Evolutionary conservation across 2,888 invertebrate species (phyloP).

Genomic region (Desoria tigrina): DNA sequence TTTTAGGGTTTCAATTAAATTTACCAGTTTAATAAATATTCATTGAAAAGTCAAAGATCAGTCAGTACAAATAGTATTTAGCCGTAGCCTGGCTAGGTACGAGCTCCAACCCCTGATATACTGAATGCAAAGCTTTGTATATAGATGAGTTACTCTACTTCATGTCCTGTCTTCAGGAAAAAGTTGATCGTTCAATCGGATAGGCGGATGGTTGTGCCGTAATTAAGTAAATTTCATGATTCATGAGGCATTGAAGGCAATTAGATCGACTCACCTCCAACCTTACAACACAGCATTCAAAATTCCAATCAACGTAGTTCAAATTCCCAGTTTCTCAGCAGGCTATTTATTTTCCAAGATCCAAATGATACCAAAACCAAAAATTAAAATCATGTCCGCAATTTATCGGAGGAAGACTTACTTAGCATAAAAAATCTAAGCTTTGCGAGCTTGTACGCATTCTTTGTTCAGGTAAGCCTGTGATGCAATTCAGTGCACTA

Average conservation of each 20-base stretch:
- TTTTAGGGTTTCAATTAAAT: background rate
- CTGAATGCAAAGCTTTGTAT: too few species aligned
- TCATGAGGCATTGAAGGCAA: constrained; percentile 49
- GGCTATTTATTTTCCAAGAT: constrained; percentile 16
- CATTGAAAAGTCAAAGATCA: background rate
- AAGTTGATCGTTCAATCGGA: constrained; percentile 25
- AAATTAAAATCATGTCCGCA: constrained; percentile 7
- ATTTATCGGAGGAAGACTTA: background rate
- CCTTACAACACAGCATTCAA: constrained; percentile 32
- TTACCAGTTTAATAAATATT: background rate
- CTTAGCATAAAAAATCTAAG: too few species aligned
- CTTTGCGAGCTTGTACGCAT: too few species aligned
- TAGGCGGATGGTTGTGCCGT: constrained; percentile 36
- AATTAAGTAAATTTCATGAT: constrained; percentile 48
- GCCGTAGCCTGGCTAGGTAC: too few species aligned
- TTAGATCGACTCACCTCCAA: constrained; percentile 47
- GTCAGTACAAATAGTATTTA: background rate
- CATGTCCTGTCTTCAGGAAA: background rate
- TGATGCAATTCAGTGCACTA: too few species aligned
- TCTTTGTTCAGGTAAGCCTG: too few species aligned
- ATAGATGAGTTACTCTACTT: too few species aligned
- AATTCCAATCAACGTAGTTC: constrained; percentile 5
- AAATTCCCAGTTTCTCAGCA: constrained; percentile 35
- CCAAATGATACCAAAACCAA: constrained; percentile 5
- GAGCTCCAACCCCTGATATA: too few species aligned